Base-by-base conservation (phyloP, 2,797 vertebrate genomes). In the Phoxinus dragarum region DNA sequence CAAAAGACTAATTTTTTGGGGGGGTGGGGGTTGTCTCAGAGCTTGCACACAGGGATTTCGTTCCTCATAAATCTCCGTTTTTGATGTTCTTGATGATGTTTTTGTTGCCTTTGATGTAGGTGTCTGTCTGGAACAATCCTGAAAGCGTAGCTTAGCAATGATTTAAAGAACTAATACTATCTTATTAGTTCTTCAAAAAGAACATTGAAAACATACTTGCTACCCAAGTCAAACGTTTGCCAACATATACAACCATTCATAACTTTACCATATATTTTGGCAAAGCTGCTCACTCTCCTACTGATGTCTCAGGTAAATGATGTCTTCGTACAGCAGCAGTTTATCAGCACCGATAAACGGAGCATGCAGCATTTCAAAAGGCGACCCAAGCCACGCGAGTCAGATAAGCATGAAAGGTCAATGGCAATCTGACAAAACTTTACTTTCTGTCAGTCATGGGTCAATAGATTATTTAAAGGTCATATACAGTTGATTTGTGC, bases 361-460 rank as follows among this genome's bases (percentile, higher is more conserved):
- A 40, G 64, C 54, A n/a, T 75, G 71, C 52, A 59, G 11, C 36
- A 77, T 64, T 78, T 77, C 85, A 82, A 82, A 77, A 82, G 61
- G 11, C 9, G 27, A n/a, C 59, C 14, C 47, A 76, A 27, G 40
- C 38, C 27, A 27, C 69, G n/a, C 49, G 11, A 76, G 72, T 68
- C 72, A 81, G 79, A 86, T 86, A 82, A 82, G n/a, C 19, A 71
- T 61, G 12, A 78, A 86, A 82, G 80, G 80, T 71, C 73, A 82
- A 34, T 75, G 72, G 31, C 68, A 54, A 72, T 78, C 74, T 71
- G 27, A 80, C 21, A 34, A 82, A 64, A 67, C 56, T 80, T 79
- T 54, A 21, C 23, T 79, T 79, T 71, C 38, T 79, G 74, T 34
- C 74, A 82, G 49, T 42, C 52, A 27, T 34, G 16, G 77, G 54